phyloP scores from a whole-genome alignment of 2,888 invertebrate genomes.

The Hyles lineata region DNA sequence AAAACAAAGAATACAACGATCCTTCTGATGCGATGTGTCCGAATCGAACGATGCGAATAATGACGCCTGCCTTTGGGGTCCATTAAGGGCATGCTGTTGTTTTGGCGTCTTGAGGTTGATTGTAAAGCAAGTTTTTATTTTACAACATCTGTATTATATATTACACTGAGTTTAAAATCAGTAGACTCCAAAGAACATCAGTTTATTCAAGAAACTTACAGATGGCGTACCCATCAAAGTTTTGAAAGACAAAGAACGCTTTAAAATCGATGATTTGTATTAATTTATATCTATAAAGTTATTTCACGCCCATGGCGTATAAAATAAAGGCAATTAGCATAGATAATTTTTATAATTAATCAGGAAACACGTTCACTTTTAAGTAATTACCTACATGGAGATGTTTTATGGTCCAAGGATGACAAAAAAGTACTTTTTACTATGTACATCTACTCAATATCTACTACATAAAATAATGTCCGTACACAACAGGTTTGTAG shows the following conservation, averaged over 20 bases:
- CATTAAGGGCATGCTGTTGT: too few relatives aligned
- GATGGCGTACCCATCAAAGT: background rate
- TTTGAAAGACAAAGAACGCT: background rate
- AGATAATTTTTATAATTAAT: background rate
- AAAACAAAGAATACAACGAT: too few relatives aligned
- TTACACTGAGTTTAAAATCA: too few relatives aligned
- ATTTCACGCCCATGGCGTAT: background rate
- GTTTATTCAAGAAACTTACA: background rate
- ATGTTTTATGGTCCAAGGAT: background rate
- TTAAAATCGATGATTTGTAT: background rate
- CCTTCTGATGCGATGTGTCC: too few relatives aligned
- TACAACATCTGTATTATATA: too few relatives aligned
- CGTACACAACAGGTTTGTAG: background rate
- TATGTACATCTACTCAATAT: background rate
- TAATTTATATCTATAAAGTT: too few relatives aligned
- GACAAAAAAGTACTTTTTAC: background rate
- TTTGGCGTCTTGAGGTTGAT: too few relatives aligned
- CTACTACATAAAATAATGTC: background rate
- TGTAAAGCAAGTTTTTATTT: too few relatives aligned
- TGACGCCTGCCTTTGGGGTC: too few relatives aligned
- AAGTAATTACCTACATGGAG: background rate
- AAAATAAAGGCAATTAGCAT: background rate
- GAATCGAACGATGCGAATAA: too few relatives aligned
- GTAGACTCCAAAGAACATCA: background rate
- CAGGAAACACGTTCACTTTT: background rate